Evolutionary conservation across 2,797 vertebrate species (phyloP).

Genomic region (Labroides dimidiatus): DNA sequence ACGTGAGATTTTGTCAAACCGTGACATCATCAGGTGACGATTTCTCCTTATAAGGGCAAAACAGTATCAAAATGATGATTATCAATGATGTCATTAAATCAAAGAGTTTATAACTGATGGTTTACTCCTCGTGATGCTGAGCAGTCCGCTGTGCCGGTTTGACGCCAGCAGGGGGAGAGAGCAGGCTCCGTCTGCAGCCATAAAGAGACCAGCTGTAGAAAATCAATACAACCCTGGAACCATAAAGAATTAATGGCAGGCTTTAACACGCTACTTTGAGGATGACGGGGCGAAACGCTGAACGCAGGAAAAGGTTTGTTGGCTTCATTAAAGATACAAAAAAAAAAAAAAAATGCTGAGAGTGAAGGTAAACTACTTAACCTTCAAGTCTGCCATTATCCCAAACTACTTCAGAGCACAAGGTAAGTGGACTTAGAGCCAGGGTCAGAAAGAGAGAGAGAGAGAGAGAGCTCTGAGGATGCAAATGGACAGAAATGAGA

Average conservation of each 20-base stretch:
- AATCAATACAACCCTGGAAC: conserved; percentile 47
- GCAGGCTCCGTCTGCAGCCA: conserved; percentile 38
- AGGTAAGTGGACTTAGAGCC: conserved; percentile 28
- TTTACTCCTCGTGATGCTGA: background rate
- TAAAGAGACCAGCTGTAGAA: conserved; percentile 26
- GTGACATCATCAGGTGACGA: too few relatives aligned
- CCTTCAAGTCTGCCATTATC: conserved; percentile 36
- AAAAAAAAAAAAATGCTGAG: conserved; percentile 43
- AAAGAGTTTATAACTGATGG: too few relatives aligned
- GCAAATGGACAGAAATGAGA: conserved; percentile 35
- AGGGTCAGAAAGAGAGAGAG: conserved; percentile 23
- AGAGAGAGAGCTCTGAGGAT: conserved; percentile 22
- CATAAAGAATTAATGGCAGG: conserved; percentile 27
- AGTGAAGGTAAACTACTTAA: conserved; percentile 27
- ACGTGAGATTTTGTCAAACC: too few relatives aligned
- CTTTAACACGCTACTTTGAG: conserved; percentile 20
- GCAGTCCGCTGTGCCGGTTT: conserved; percentile 22
- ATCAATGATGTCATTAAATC: too few relatives aligned
- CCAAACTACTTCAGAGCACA: conserved; percentile 2
- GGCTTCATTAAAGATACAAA: conserved; percentile 42
- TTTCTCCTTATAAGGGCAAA: too few relatives aligned
- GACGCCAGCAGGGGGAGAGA: conserved; percentile 69
- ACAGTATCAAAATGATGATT: too few relatives aligned
- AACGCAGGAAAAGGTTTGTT: conserved; percentile 9
- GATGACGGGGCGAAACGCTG: conserved; percentile 12